Evolutionary conservation across 2,797 vertebrate species (phyloP).

Genomic region (Microctenopoma stevenorrisi): DNA sequence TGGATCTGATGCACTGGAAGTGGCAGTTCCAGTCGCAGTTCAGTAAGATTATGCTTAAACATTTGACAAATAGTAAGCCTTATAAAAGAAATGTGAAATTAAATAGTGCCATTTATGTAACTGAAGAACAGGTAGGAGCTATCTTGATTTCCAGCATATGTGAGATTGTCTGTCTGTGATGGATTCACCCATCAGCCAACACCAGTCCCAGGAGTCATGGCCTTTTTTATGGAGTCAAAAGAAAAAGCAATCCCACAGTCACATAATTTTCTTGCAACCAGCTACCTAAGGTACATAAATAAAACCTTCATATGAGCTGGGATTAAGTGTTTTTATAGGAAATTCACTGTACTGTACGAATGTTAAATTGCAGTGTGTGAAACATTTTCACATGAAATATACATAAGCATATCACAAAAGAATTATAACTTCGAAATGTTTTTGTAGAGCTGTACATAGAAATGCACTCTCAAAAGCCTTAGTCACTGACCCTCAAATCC

Average conservation of each 20-base stretch:
- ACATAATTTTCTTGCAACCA: neutral
- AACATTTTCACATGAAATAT: slow-evolving; percentile 8
- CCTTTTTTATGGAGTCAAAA: slow-evolving; percentile 61
- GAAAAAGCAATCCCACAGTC: neutral
- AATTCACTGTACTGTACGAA: neutral
- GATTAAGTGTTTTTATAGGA: neutral
- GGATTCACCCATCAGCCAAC: slow-evolving; percentile 54
- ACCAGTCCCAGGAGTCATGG: slow-evolving; percentile 50
- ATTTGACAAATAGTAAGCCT: neutral
- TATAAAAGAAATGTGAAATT: neutral
- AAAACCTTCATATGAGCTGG: neutral
- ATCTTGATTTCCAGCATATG: slow-evolving; percentile 12
- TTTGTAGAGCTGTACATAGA: slow-evolving; percentile 7
- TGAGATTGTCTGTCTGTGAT: slow-evolving; percentile 18
- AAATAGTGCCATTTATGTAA: slow-evolving; percentile 25
- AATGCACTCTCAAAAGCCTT: slow-evolving; percentile 18
- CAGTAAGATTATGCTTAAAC: neutral
- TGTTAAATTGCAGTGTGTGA: neutral
- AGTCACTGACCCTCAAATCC: slow-evolving; percentile 10
- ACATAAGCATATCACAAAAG: slow-evolving; percentile 14
- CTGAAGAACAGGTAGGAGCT: slow-evolving; percentile 29
- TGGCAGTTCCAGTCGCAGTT: neutral
- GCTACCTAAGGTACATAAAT: neutral
- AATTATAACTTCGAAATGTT: neutral
- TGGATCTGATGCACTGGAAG: neutral